Evolutionary conservation across 2,113 vertebrate species (phyloP).

Genomic region (Eubucco bourcierii): DNA sequence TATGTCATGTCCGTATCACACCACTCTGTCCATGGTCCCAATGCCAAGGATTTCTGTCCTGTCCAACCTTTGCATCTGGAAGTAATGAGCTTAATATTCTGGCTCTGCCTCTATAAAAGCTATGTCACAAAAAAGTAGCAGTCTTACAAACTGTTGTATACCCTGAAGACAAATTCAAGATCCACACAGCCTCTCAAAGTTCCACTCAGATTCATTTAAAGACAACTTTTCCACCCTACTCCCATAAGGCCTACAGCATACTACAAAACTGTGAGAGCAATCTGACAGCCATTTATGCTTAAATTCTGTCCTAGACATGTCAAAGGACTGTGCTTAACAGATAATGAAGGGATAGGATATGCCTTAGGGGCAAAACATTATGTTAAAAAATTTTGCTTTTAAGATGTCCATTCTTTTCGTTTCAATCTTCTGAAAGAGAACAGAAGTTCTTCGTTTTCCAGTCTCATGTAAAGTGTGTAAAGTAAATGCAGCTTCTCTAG

Average conservation of each 20-base stretch:
- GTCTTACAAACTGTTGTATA: slow-evolving; percentile 70
- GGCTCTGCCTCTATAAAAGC: slow-evolving; percentile 74
- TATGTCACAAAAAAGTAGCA: slow-evolving; percentile 84
- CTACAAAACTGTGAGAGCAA: neutral
- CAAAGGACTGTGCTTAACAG: slow-evolving; percentile 58
- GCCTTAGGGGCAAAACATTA: slow-evolving; percentile 2
- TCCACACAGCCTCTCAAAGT: slow-evolving; percentile 28
- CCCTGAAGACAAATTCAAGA: slow-evolving; percentile 71
- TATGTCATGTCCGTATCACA: slow-evolving; percentile 79
- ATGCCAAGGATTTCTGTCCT: slow-evolving; percentile 75
- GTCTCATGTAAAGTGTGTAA: neutral
- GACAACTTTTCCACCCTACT: slow-evolving; percentile 53
- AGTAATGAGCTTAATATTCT: slow-evolving; percentile 82
- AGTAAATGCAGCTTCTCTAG: neutral
- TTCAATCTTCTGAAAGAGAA: neutral
- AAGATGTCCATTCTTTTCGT: neutral
- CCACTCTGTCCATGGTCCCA: slow-evolving; percentile 63
- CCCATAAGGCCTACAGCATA: slow-evolving; percentile 35
- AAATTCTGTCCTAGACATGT: slow-evolving; percentile 66
- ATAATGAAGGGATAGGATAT: slow-evolving; percentile 19
- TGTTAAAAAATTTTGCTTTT: neutral
- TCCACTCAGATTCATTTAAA: slow-evolving; percentile 58
- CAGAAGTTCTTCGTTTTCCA: neutral
- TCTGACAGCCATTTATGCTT: slow-evolving; percentile 53
- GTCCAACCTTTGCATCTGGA: slow-evolving; percentile 84